Evolutionary conservation across 64 coral and sea anemone genomes (phyloP).

Genomic region (Pocillopora verrucosa): DNA sequence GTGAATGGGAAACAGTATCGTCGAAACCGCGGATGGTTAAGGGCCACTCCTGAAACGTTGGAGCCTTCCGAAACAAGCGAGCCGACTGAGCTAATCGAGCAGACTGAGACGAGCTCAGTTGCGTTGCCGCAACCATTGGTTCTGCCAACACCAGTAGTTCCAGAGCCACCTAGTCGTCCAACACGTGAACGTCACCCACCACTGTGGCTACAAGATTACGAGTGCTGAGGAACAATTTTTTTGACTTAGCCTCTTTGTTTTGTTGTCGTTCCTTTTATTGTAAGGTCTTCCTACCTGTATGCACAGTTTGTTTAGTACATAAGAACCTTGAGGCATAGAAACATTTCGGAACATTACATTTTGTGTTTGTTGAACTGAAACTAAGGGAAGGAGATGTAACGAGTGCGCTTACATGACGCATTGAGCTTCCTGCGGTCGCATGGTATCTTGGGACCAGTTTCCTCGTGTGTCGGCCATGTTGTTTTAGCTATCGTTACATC

Average conservation of each 20-base stretch:
- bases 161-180: conserved; percentile 21
- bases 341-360: no score
- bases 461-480: no score
- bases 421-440: no score
- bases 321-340: no score
- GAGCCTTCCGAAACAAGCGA: not conserved
- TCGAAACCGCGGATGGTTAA: not conserved
- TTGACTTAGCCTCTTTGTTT: not conserved
- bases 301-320: no score
- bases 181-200: not conserved
- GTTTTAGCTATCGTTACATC: no score
- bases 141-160: not conserved
- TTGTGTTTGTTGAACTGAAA: no score
- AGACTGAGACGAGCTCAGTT: not conserved
- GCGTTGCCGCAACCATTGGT: not conserved
- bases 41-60: not conserved
- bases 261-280: no score
- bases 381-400: no score
- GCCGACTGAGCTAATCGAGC: not conserved
- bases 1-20: conserved; percentile 24
- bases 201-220: conserved; percentile 7
- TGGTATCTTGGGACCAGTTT: no score
- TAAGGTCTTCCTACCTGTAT: no score
- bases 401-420: no score
- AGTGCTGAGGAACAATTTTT: not conserved